Evolutionary conservation across 2,888 invertebrate genomes (phyloP), one percentile per base, ranked within the genome.

Genomic region (Dicyrtomina minuta): DNA sequence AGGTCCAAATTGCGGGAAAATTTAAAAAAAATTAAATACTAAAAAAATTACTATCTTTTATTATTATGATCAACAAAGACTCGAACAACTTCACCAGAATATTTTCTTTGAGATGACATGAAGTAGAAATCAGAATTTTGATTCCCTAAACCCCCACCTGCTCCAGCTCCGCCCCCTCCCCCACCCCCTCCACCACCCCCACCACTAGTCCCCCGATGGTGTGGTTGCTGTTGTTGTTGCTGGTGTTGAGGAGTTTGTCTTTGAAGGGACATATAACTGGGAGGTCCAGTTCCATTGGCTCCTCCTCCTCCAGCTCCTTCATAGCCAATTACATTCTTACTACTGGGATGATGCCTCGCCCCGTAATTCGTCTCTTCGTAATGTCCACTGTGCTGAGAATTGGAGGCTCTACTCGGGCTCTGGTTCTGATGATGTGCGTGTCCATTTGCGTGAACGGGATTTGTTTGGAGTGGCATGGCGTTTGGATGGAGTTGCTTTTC

Each of bases 61-160:
- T 89, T 90, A 80, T 91, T 90, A 81, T 90, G n/a, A n/a, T n/a
- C 91, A 43, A 92, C 91, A 81, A 89, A 92, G 49, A 92, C 91
- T 78, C 91, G 84, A 66, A 92, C 90, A 39, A 91, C 89, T 85
- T 94, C 93, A 78, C 94, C 94, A 79, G n/a, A n/a, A n/a, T n/a
- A n/a, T n/a, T n/a, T n/a, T n/a, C n/a, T n/a, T n/a, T n/a, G n/a
- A n/a, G n/a, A n/a, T n/a, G n/a, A n/a, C n/a, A n/a, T n/a, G n/a
- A n/a, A n/a, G n/a, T n/a, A n/a, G n/a, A n/a, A n/a, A n/a, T n/a
- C n/a, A n/a, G n/a, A n/a, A n/a, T n/a, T n/a, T n/a, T n/a, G n/a
- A n/a, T n/a, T n/a, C n/a, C 93, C 20, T 22, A 58, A 61, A 20
- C 59, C 60, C 33, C 55, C 70, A 13, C 60, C 81, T 69, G 79